Base-by-base conservation (phyloP, 2,888 invertebrate species). In the Polymixis lichenea region DNA sequence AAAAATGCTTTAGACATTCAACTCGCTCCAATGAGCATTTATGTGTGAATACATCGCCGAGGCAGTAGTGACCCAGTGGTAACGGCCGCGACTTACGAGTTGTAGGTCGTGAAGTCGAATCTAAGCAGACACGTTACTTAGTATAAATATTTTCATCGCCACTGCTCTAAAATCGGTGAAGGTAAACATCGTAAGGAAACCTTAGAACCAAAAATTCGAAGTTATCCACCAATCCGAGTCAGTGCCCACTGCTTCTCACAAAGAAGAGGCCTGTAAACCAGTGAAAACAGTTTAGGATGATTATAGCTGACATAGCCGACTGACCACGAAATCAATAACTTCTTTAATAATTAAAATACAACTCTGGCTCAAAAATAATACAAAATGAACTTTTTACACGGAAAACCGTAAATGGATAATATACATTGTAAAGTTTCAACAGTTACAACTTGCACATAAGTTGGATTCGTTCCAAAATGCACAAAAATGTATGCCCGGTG, bases 391-490 rank as follows among this genome's bases (percentile, higher is more conserved):
- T 46, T 60, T 74, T 79, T 60, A 28, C 25, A 68, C 62, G 49
- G 32, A 62, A 74, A 80, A 77, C 72, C 61, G 65, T 78, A 85
- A 85, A 77, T 77, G 77, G 75, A 82, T 87, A 76, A 77, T 82
- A 77, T 72, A 78, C 64, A 78, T 72, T 62, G 58, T 82, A 62
- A 77, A 84, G 81, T 83, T 77, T 32, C 81, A 69, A 77, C n/a
- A n/a, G n/a, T 86, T 53, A 68, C 73, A 82, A 87, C 82, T 85
- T 82, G 77, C 78, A 77, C 80, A 85, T 87, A 85, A 84, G 89
- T 90, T 93, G 93, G 92, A 92, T 87, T 86, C 87, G 84, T 85
- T 92, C 92, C 93, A 93, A 90, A 89, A 90, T 88, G 89, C 87
- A 87, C 83, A 85, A 87, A 90, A 89, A 83, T 90, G 87, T 84